A percentile compares a stretch with the other conserved stretches of the same genome.
Evolutionary conservation across 2,113 vertebrate genomes (phyloP).

Genomic region (Tragelaphus imberbis): DNA sequence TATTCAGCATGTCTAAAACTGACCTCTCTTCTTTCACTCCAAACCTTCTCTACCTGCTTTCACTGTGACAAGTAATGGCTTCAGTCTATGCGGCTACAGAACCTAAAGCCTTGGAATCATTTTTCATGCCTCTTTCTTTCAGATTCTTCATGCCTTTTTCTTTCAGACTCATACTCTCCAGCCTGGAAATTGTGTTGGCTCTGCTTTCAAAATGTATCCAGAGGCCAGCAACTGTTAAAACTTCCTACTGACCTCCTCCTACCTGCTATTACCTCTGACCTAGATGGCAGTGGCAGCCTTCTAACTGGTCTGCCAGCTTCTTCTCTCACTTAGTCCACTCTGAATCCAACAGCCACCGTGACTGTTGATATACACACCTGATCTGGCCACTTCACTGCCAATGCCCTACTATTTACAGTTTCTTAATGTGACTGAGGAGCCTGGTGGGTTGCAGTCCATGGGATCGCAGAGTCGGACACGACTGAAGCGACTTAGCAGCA

Average conservation of each 20-base stretch:
- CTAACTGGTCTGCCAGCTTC: background rate
- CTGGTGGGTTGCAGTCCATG: too few species aligned
- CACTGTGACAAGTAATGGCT: background rate
- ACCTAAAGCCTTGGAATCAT: background rate
- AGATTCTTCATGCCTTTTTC: too few species aligned
- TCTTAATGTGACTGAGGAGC: too few species aligned
- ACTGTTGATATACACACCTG: accelerated
- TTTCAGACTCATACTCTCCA: background rate
- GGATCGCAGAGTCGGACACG: too few species aligned
- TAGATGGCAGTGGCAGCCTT: background rate
- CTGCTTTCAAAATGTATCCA: background rate
- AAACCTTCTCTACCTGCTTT: background rate
- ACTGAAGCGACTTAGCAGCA: too few species aligned
- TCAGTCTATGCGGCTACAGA: too few species aligned
- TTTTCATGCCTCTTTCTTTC: background rate
- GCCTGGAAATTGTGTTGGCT: background rate
- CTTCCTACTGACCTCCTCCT: too few species aligned
- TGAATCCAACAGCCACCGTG: background rate
- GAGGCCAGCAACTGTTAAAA: background rate
- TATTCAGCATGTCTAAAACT: background rate
- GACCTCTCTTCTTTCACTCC: background rate
- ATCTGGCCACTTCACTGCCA: background rate
- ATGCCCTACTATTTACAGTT: background rate
- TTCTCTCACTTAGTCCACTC: accelerated
- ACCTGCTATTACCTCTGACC: too few species aligned